Base-by-base conservation (phyloP, 2,797 vertebrate genomes). In the Syngnathus rostellatus region DNA sequence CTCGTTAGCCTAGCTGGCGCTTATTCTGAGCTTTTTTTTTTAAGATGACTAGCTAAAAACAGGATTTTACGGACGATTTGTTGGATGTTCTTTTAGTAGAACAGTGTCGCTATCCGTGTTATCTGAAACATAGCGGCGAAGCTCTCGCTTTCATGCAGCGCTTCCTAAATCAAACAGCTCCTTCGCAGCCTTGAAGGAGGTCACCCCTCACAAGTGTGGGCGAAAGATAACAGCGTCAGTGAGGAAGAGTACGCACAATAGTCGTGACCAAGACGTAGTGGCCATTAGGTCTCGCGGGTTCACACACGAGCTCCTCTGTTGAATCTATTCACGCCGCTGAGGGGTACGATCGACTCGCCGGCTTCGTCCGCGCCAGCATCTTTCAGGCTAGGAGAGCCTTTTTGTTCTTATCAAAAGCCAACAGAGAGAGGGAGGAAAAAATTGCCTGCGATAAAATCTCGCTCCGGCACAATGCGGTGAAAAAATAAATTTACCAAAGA, bases 291-390 rank as follows among this genome's bases (percentile, higher is more conserved):
- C 63, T 21, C 2, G 68, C 9, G 59, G 69, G 74, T 85, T 86
- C 78, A 83, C 63, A 62, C 48, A 67, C 72, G 65, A 77, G 79
- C 41, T 79, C 45, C 65, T 81, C 78, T 82, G 83, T 84, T 87
- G 75, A 38, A 65, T 81, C 79, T 84, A 83, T 84, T 88, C 83
- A 80, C 71, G 21, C 53, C 10, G 9, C 51, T 23, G 53, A 62
- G 63, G 58, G 14, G 72, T 63, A 48, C 62, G 23, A 48, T 76
- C 70, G 73, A 82, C 61, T 74, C 72, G 70, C 58, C 67, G 73
- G 74, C 65, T 79, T 81, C 70, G 74, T 80, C 73, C 72, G 62
- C 31, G 12, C 60, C 73, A 21, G 62, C 63, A 82, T 45, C 23
- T 77, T 75, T 78, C 73, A 69, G 53, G 66, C 70, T 76, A 64